phyloP scores from a whole-genome alignment of 2,888 invertebrate genomes.

The Dasysyrphus albostriatus region DNA sequence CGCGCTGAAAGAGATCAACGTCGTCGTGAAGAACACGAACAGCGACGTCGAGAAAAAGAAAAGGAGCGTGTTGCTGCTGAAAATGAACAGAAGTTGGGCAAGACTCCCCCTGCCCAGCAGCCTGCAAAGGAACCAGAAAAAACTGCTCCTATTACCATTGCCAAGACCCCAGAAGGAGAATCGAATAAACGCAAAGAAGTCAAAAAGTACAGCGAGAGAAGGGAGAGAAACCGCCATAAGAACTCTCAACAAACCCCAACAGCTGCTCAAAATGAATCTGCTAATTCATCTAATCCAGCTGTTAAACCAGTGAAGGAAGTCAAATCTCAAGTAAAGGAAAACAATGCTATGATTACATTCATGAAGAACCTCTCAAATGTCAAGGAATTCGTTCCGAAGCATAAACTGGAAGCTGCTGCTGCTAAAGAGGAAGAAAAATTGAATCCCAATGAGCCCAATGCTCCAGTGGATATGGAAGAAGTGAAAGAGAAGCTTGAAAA shows the following conservation, averaged over 20 bases:
- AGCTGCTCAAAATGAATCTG: conserved; percentile 49
- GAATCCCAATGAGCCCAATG: conserved; percentile 4
- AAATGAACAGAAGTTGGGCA: conserved; percentile 66
- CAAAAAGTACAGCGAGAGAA: conserved; percentile 79
- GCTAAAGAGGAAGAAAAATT: conserved; percentile 13
- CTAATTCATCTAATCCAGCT: conserved; percentile 2
- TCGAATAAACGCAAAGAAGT: conserved; percentile 76
- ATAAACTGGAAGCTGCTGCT: conserved; percentile 58
- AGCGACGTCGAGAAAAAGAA: conserved; percentile 77
- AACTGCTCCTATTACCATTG: conserved; percentile 17
- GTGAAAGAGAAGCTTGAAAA: conserved; percentile 70
- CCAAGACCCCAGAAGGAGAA: conserved; percentile 68
- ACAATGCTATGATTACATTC: conserved; percentile 77
- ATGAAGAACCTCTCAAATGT: conserved; percentile 77
- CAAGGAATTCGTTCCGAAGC: conserved; percentile 77
- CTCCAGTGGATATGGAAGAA: conserved; percentile 57
- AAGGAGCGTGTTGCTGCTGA: conserved; percentile 78
- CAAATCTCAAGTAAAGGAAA: conserved; percentile 41
- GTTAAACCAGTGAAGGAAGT: background rate
- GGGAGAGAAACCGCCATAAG: conserved; percentile 75
- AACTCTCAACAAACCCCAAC: conserved; percentile 39
- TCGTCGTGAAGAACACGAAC: conserved; percentile 83
- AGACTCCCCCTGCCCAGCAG: conserved; percentile 49
- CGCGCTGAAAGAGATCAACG: conserved; percentile 81
- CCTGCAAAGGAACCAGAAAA: conserved; percentile 52